Evolutionary conservation across 64 coral and sea anemone genomes (phyloP), one percentile per base, ranked within the genome.

Genomic region (Pocillopora damicornis): DNA sequence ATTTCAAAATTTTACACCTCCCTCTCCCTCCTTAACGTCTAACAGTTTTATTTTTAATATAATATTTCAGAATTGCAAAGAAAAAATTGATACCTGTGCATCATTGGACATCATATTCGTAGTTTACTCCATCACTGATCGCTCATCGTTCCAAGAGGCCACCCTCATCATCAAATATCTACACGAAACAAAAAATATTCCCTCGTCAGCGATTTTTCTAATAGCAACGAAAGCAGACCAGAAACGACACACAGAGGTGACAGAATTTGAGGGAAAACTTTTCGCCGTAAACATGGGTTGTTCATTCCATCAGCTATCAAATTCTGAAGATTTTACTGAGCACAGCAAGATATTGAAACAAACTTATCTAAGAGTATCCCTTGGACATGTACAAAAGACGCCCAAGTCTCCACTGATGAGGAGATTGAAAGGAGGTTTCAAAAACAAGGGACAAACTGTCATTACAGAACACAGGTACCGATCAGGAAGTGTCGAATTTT

Each of bases 41-140:
- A 37, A 38, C 34, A 37, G 9, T 15, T 74, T 17, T 76, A n/a
- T 56, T 79, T n/a, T 9, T 58, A 0, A 25, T 76, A 22, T 10
- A 25, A 30, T 65, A 16, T 87, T 76, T 60, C 73, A 88, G 87
- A 88, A 88, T 79, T 79, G 75, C 22, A 63, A 66, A 76, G 87
- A 88, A 77, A 88, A 88, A 63, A 79, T 88, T 17, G 87, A 88
- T 66, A 59, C 37, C 77, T 88, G 87, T n/a, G 75, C 75, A 25
- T 60, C 77, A 1, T 22, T 68, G 64, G 87, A 79, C 11, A 79
- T 78, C 51, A 67, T 88, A 25, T 88, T 88, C 79, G 75, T 88
- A 18, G 75, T 88, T 3, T 88, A 88, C 77, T 88, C 87, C 17
- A 88, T 88, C n/a, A 88, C 87, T 35, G 87, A 88, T 38, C 87